Percentiles rank a stretch among this genome's conserved stretches.
Evolutionary conservation across 2,888 invertebrate species (phyloP).

Genomic region (Heteropelma amictum): DNA sequence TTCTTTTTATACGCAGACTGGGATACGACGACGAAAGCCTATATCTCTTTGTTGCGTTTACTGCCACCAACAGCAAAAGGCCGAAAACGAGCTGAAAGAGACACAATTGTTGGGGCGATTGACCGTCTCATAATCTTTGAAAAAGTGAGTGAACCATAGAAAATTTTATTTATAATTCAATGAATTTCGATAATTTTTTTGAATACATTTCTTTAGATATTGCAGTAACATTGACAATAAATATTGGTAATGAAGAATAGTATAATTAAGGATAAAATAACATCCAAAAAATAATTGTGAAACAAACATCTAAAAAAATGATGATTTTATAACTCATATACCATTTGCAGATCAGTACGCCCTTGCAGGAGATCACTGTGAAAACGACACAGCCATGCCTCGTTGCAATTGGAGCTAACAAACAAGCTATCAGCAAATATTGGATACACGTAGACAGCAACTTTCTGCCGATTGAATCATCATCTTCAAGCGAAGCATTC

Average conservation of each 20-base stretch:
- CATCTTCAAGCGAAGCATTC: slow-evolving; percentile 34
- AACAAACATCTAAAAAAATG: background rate
- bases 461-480: slow-evolving; percentile 40
- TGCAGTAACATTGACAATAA: background rate
- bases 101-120: slow-evolving; percentile 1
- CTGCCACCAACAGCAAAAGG: slow-evolving; percentile 50
- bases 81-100: slow-evolving; percentile 29
- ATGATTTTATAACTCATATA: background rate
- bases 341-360: background rate
- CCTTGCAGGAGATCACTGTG: background rate
- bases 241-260: background rate
- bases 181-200: too few relatives aligned
- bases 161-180: too few relatives aligned
- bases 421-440: slow-evolving; percentile 36
- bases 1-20: slow-evolving; percentile 25
- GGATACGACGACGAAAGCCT: slow-evolving; percentile 43
- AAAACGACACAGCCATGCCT: slow-evolving; percentile 34
- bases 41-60: slow-evolving; percentile 35
- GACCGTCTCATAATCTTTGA: slow-evolving; percentile 37
- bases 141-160: slow-evolving; percentile 35
- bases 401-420: slow-evolving; percentile 50
- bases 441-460: slow-evolving; percentile 14
- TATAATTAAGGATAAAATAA: background rate
- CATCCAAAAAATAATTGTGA: background rate
- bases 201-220: background rate